A percentile compares a stretch with the other conserved stretches of the same genome.
Evolutionary conservation across 1,140 invertebrate genomes (phyloP).

Genomic region (Zophobas morio): DNA sequence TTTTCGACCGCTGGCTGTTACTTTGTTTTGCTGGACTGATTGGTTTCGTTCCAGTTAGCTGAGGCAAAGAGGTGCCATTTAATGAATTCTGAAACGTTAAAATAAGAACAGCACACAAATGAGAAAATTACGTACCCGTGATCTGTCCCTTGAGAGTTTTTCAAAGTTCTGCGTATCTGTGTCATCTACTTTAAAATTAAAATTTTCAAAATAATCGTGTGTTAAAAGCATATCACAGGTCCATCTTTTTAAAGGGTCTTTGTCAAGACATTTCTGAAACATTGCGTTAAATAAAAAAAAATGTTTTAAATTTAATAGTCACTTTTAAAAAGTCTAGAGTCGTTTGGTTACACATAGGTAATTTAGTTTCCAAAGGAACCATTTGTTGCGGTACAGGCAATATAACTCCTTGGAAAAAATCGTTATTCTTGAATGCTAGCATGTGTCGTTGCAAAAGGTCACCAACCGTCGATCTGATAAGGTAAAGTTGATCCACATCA

Average conservation of each 20-base stretch:
- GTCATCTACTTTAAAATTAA: conserved; percentile 82
- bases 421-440: conserved; percentile 95
- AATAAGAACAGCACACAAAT: conserved; percentile 43
- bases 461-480: conserved; percentile 92
- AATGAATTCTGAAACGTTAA: conserved; percentile 70
- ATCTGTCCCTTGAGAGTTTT: conserved; percentile 74
- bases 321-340: conserved; percentile 91
- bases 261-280: conserved; percentile 91
- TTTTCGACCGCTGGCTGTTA: conserved; percentile 72
- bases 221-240: conserved; percentile 91
- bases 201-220: conserved; percentile 91
- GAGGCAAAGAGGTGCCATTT: conserved; percentile 75
- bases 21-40: conserved; percentile 69
- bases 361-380: conserved; percentile 85
- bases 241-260: conserved; percentile 92
- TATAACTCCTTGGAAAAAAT: conserved; percentile 94
- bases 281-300: background rate
- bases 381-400: conserved; percentile 91
- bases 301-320: conserved; percentile 52
- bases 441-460: conserved; percentile 95
- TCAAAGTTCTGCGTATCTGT: conserved; percentile 81
- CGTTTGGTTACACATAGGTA: conserved; percentile 79
- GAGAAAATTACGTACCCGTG: conserved; percentile 69
- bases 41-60: conserved; percentile 69
- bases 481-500: conserved; percentile 97